These are phyloP conservation scores for Leptinotarsa rubiginosa DNA, from an alignment of 2,888 invertebrate species.

Conservation along the genomic window DNA sequence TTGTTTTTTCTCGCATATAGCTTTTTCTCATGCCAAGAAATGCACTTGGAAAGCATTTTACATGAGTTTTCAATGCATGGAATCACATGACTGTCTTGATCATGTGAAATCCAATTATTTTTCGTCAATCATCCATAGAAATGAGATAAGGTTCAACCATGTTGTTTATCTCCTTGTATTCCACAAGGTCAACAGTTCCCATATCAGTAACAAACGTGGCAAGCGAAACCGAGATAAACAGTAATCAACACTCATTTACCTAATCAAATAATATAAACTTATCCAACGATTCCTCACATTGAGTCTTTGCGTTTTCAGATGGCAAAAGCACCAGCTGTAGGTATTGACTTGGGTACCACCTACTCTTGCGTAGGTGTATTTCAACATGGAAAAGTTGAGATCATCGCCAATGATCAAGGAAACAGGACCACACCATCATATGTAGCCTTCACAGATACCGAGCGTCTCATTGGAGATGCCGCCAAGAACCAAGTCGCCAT, in stretches of 20 bases:
- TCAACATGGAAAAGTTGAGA: slow-evolving; percentile 91
- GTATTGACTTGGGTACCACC: slow-evolving; percentile 96
- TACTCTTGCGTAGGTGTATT: slow-evolving; percentile 95
- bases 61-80: no score
- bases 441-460: slow-evolving; percentile 88
- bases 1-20: no score
- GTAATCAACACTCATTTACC: neutral
- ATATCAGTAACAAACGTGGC: no score
- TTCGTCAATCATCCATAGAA: no score
- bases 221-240: no score
- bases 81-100: no score
- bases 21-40: no score
- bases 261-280: neutral
- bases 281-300: neutral
- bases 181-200: no score
- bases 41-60: no score
- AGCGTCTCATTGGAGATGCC: slow-evolving; percentile 85
- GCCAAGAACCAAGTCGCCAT: slow-evolving; percentile 88
- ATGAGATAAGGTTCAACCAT: no score
- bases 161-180: no score
- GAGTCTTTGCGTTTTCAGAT: slow-evolving; percentile 41
- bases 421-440: slow-evolving; percentile 89
- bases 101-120: no score
- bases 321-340: slow-evolving; percentile 86
- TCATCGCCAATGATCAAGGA: slow-evolving; percentile 91